Percentiles rank a stretch among this genome's conserved stretches.
These are phyloP conservation scores for Apomyelois bistriatella DNA, from an alignment of 2,888 invertebrate species.

Conservation along the genomic window DNA sequence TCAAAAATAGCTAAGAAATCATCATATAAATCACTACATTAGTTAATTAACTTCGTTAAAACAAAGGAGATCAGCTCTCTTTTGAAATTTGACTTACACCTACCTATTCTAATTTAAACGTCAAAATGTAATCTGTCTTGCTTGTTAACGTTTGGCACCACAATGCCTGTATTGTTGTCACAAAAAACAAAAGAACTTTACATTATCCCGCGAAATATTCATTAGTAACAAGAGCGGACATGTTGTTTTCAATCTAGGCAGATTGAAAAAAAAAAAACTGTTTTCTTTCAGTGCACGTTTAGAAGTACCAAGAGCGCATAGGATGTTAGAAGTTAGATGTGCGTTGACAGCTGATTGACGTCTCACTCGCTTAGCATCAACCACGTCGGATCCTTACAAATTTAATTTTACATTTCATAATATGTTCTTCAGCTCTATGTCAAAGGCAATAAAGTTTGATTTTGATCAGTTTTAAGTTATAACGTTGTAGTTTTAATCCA, in stretches of 20 bases:
- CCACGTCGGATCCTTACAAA: conserved; percentile 61
- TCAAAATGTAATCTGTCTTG: background rate
- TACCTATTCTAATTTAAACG: background rate
- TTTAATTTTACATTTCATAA: conserved; percentile 18
- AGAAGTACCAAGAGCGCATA: conserved; percentile 67
- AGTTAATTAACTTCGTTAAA: no score
- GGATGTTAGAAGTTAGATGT: conserved; percentile 52
- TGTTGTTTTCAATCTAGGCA: conserved; percentile 17
- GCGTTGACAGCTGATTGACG: conserved; percentile 77
- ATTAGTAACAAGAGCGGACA: conserved; percentile 7
- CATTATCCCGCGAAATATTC: background rate
- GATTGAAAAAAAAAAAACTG: conserved; percentile 18
- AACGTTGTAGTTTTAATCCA: conserved; percentile 25
- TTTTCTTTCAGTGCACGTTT: conserved; percentile 57
- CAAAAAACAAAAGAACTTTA: background rate
- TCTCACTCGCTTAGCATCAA: conserved; percentile 69
- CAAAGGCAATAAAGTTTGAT: conserved; percentile 23
- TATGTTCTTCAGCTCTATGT: conserved; percentile 19
- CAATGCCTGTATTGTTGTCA: background rate
- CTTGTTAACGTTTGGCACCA: conserved; percentile 4
- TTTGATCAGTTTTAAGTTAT: conserved; percentile 19
- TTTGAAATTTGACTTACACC: background rate
- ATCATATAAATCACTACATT: no score
- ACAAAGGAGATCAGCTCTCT: no score
- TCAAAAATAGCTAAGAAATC: no score